phyloP scores from a whole-genome alignment of 2,113 vertebrate genomes.

The Paracanthobrama guichenoti region DNA sequence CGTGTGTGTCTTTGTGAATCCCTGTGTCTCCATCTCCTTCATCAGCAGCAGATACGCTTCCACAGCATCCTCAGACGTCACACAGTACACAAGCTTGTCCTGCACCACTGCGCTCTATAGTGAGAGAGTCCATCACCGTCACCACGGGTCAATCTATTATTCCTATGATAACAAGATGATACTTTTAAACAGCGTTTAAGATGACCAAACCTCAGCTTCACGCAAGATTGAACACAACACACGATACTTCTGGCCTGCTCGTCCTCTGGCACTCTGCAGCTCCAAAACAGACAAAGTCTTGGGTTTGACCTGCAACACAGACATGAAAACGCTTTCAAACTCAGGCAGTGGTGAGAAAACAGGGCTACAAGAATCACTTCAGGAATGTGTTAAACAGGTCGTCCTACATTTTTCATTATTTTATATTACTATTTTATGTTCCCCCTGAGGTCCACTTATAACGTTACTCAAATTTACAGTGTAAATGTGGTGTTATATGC shows the following conservation, averaged over 20 bases:
- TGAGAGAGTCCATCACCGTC: not conserved
- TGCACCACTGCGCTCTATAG: conserved; percentile 52
- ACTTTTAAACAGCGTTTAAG: too few relatives aligned
- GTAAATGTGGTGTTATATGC: too few relatives aligned
- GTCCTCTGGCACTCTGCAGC: conserved; percentile 72
- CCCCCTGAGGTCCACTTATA: not conserved
- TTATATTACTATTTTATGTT: not conserved
- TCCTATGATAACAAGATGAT: not conserved
- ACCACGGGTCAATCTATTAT: not conserved
- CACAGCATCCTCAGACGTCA: conserved; percentile 76
- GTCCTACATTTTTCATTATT: not conserved
- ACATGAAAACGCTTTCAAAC: not conserved
- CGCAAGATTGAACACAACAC: conserved; percentile 58
- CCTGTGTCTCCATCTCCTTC: conserved; percentile 62
- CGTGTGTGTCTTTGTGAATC: conserved; percentile 62
- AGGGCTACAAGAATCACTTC: not conserved
- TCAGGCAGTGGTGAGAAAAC: not conserved
- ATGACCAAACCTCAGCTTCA: conserved; percentile 59
- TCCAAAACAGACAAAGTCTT: conserved; percentile 69
- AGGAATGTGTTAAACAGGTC: not conserved
- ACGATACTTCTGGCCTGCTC: conserved; percentile 62
- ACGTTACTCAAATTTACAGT: too few relatives aligned
- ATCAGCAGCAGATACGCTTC: conserved; percentile 68
- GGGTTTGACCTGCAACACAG: conserved; percentile 49
- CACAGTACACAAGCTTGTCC: conserved; percentile 62